phyloP scores from a whole-genome alignment of 1,140 invertebrate species.

The Aphelinus certus region DNA sequence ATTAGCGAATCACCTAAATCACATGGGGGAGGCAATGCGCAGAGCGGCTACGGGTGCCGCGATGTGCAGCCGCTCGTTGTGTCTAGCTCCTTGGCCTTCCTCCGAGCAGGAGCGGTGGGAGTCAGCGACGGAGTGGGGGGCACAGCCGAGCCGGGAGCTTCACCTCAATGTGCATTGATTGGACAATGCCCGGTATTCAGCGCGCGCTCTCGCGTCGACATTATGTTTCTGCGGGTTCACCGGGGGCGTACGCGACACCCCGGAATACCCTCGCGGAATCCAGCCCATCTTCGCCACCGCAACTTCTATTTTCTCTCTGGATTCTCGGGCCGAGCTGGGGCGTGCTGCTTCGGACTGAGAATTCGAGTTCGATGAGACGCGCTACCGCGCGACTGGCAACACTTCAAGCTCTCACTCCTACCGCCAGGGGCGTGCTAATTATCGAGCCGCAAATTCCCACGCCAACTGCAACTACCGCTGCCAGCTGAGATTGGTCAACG shows the following conservation, averaged over 20 bases:
- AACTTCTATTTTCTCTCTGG: conserved; percentile 20
- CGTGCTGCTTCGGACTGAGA: not conserved
- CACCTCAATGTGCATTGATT: conserved; percentile 56
- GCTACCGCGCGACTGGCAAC: not conserved
- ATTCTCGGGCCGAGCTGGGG: not conserved
- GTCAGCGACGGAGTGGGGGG: not conserved
- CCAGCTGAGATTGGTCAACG: conserved; percentile 5
- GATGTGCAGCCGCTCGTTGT: conserved; percentile 40
- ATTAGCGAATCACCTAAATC: conserved; percentile 60
- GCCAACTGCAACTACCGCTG: not conserved
- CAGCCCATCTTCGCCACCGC: conserved; percentile 25
- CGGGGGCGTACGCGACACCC: not conserved
- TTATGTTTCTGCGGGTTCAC: conserved; percentile 44
- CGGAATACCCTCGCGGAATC: conserved; percentile 24
- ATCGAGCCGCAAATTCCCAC: conserved; percentile 1
- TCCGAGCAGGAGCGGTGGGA: too few species aligned
- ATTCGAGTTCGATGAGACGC: conserved; percentile 14
- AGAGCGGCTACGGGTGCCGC: conserved; percentile 51
- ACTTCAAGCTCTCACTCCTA: not conserved
- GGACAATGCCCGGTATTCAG: conserved; percentile 50
- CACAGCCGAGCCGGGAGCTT: conserved; percentile 36
- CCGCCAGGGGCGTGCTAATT: conserved; percentile 8
- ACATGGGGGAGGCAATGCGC: conserved; percentile 20
- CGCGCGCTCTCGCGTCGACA: conserved; percentile 15
- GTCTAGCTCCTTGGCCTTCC: too few species aligned